phyloP scores from a whole-genome alignment of 2,888 invertebrate genomes.

The Campoplex capitator region DNA sequence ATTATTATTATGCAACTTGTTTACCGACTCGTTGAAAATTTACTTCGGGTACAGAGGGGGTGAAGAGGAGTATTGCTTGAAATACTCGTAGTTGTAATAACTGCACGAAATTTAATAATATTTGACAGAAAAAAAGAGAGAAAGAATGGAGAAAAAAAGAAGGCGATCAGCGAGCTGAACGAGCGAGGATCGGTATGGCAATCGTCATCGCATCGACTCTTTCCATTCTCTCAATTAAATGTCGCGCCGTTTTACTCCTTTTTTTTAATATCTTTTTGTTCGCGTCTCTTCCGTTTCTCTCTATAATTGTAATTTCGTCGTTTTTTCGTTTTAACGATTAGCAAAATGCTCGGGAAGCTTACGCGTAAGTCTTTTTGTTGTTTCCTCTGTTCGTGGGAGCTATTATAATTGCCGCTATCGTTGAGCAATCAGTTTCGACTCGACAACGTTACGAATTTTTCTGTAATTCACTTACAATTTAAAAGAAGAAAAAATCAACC shows the following conservation, averaged over 20 bases:
- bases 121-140: neutral
- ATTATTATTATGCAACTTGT: constrained; percentile 64
- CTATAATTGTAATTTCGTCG: neutral
- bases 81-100: neutral
- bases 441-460: neutral
- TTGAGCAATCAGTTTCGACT: neutral
- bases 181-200: neutral
- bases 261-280: constrained; percentile 2
- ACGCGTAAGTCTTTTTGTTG: constrained; percentile 50
- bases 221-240: neutral
- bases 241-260: neutral
- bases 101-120: neutral
- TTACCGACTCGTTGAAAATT: constrained; percentile 38
- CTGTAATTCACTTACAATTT: neutral
- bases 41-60: neutral
- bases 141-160: neutral
- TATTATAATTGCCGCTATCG: neutral
- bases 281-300: neutral
- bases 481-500: neutral
- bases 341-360: constrained; percentile 42
- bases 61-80: neutral
- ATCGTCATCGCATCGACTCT: neutral
- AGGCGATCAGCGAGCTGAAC: constrained; percentile 2
- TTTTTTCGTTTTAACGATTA: neutral
- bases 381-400: neutral